These are phyloP conservation scores for Tetramorium alpestre DNA, from an alignment of 1,140 invertebrate genomes.

Conservation along the genomic window DNA sequence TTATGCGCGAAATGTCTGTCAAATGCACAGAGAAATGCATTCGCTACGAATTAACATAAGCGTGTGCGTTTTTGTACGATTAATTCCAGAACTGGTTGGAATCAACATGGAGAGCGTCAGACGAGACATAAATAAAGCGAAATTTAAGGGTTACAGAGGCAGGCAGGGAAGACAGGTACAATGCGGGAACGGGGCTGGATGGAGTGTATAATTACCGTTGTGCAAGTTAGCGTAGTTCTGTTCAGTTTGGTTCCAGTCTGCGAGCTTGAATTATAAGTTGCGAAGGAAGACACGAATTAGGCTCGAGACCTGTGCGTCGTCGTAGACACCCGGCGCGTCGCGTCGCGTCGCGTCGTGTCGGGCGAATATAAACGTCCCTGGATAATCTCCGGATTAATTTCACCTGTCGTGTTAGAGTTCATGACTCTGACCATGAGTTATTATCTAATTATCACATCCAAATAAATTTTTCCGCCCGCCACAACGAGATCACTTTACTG, in stretches of 20 bases:
- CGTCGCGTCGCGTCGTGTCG: conserved; percentile 33
- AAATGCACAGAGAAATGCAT: not conserved
- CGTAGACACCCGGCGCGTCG: conserved; percentile 55
- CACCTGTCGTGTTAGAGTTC: conserved; percentile 44
- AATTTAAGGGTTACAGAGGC: conserved; percentile 83
- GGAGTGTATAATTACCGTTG: conserved; percentile 86
- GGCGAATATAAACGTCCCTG: conserved; percentile 51
- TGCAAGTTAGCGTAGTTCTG: conserved; percentile 83
- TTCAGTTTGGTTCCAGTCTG: conserved; percentile 85
- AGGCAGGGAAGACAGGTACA: conserved; percentile 74
- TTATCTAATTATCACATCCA: conserved; percentile 64
- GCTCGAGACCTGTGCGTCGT: conserved; percentile 67
- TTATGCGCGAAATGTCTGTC: not conserved
- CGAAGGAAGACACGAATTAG: conserved; percentile 86
- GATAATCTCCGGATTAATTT: conserved; percentile 75
- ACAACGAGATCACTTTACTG: not conserved
- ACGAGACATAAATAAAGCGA: conserved; percentile 84
- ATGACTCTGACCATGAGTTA: conserved; percentile 62
- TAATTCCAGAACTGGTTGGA: conserved; percentile 54
- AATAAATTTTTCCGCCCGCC: conserved; percentile 35
- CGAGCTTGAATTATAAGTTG: conserved; percentile 86
- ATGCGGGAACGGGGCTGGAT: conserved; percentile 77
- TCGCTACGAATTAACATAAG: conserved; percentile 12
- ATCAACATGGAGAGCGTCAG: conserved; percentile 81
- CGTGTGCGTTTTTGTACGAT: conserved; percentile 66